Percentiles rank a stretch among this genome's conserved stretches.
phyloP scores from a whole-genome alignment of 2,797 vertebrate species.

The Lithobates sylvaticus region DNA sequence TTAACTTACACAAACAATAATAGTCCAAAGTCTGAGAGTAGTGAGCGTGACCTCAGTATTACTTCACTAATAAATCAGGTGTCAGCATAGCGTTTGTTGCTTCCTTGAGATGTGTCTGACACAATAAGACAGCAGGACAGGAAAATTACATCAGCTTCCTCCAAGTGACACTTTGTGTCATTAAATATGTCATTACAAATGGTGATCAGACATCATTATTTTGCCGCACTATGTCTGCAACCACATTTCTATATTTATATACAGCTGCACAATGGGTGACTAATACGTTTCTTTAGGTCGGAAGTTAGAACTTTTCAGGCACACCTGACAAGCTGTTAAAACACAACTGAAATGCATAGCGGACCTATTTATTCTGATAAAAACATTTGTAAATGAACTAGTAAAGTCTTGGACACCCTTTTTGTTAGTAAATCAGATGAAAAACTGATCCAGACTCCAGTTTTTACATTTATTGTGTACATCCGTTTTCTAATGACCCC shows the following conservation, averaged over 20 bases:
- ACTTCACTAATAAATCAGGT: neutral
- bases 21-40: too few relatives aligned
- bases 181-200: neutral
- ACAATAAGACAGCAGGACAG: slow-evolving; percentile 41
- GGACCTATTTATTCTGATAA: too few relatives aligned
- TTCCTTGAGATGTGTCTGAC: slow-evolving; percentile 39
- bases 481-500: too few relatives aligned
- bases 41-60: neutral
- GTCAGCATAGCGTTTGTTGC: neutral
- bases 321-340: neutral
- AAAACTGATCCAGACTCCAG: too few relatives aligned
- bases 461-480: too few relatives aligned
- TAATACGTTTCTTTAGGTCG: neutral
- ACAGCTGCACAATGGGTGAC: neutral
- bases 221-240: neutral
- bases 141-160: slow-evolving; percentile 57
- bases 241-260: neutral
- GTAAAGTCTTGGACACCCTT: too few relatives aligned
- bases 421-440: too few relatives aligned
- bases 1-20: neutral
- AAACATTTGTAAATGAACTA: too few relatives aligned
- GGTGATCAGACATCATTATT: neutral
- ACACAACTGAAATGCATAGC: neutral
- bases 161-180: slow-evolving; percentile 25
- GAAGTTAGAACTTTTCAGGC: neutral